Base-by-base conservation (phyloP, 1,140 invertebrate genomes). In the Rhagoletis pomonella region DNA sequence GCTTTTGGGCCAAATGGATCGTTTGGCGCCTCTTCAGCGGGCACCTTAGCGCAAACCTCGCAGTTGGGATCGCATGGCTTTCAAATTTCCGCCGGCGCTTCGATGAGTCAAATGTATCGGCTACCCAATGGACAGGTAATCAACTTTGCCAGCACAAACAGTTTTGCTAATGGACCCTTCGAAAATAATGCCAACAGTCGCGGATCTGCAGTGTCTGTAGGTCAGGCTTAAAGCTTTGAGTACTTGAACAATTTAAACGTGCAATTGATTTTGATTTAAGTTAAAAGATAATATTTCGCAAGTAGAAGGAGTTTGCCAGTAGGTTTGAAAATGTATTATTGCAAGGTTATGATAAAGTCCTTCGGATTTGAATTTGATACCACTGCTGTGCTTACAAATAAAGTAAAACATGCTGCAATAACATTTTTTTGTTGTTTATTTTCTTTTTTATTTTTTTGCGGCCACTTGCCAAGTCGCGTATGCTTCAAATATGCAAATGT, bases 11-110 rank as follows among this genome's bases (percentile, higher is more conserved):
- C 89, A 4, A 88, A 87, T n/a, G 91, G 91, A 3, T 58, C 44
- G 14, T 93, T 93, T 58, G 93, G 93, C 14, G 93, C 91, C 44
- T 90, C 92, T n/a, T 92, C 93, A 4, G 92, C 93, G 39, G 90
- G 90, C 67, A 91, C 93, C 0, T 89, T 89, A 39, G 91, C 92
- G 4, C 93, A 93, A 89, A 89, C 91, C 10, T 90, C 92, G 60
- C 90, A 90, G 73, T 89, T 12, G 1, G 90, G 89, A 87, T 89
- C 89, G n/a, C 89, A 90, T 85, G 93, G 93, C 5, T 67, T 88
- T 7, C 90, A 89, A 65, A 93, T 91, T 85, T 89, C 91, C 12
- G 92, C 91, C 0, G 92, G 91, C 7, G 90, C 93, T 4, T 93
- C 92, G 0, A 89, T 89, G 12, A 91, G 90, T 86, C 93, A 92